phyloP scores from a whole-genome alignment of 2,113 vertebrate species.

The Nibea coibor region DNA sequence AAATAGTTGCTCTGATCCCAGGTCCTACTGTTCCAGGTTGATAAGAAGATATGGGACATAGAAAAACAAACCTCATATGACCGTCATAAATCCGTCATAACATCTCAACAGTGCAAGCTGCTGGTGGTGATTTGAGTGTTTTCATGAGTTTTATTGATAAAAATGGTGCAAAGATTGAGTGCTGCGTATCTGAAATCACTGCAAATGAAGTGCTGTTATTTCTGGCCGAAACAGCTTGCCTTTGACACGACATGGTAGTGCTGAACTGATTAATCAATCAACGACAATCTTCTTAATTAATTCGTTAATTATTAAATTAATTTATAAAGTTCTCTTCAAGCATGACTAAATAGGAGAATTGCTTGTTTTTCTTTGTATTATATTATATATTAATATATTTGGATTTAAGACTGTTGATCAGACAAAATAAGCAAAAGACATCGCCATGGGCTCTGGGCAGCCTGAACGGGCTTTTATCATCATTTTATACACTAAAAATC shows the following conservation, averaged over 20 bases:
- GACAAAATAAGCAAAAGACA: not conserved
- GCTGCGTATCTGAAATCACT: not conserved
- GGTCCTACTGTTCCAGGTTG: slow-evolving; percentile 36
- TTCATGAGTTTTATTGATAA: slow-evolving; percentile 12
- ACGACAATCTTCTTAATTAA: not conserved
- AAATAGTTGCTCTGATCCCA: slow-evolving; percentile 11
- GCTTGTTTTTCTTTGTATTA: not conserved
- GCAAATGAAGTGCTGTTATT: not conserved
- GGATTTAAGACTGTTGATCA: not conserved
- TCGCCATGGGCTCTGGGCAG: not conserved
- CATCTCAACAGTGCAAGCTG: slow-evolving; percentile 28
- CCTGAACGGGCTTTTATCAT: not conserved
- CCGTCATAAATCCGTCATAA: slow-evolving; percentile 35
- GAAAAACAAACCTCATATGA: not conserved
- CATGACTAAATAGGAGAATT: not conserved
- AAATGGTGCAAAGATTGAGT: not conserved
- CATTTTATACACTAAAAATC: not conserved
- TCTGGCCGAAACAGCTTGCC: not conserved
- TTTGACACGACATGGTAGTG: not conserved
- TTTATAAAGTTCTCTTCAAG: not conserved
- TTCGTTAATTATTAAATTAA: not conserved
- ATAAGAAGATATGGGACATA: slow-evolving; percentile 29
- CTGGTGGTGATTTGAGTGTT: slow-evolving; percentile 3
- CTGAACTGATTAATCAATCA: not conserved
- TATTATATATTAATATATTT: not conserved